Evolutionary conservation across 2,888 invertebrate genomes (phyloP).

Genomic region (Chloroclystis v-ata): DNA sequence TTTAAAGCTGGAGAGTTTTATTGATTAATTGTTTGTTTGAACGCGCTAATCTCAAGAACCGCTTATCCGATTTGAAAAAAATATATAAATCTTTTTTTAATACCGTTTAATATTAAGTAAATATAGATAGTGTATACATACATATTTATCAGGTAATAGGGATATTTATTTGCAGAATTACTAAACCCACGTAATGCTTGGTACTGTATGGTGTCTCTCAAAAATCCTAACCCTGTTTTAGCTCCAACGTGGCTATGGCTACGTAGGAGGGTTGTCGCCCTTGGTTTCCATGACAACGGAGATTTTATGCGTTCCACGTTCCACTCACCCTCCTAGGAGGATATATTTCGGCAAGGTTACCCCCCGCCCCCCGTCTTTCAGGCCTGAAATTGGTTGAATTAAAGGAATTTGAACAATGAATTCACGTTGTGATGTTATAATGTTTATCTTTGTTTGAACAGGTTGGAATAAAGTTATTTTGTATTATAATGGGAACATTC

Average conservation of each 20-base stretch:
- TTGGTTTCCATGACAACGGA: slow-evolving; percentile 62
- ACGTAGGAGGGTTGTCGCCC: slow-evolving; percentile 61
- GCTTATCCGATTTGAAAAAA: no score
- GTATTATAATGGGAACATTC: neutral
- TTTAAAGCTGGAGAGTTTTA: no score
- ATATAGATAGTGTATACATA: no score
- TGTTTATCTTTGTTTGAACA: slow-evolving; percentile 8
- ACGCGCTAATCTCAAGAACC: no score
- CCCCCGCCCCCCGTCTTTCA: slow-evolving; percentile 29
- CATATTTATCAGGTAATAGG: no score
- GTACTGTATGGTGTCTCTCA: slow-evolving; percentile 14
- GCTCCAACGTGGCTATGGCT: slow-evolving; percentile 34
- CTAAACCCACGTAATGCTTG: no score
- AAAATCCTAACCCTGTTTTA: slow-evolving; percentile 38
- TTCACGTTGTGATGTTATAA: slow-evolving; percentile 27
- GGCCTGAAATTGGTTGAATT: slow-evolving; percentile 34
- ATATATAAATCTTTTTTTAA: no score
- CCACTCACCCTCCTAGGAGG: slow-evolving; percentile 36
- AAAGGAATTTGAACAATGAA: slow-evolving; percentile 30
- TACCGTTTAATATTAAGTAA: no score
- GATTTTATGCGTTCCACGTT: slow-evolving; percentile 64
- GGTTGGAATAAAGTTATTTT: neutral
- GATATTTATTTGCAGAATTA: no score
- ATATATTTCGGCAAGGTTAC: slow-evolving; percentile 49
- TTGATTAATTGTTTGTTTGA: no score